phyloP scores from a whole-genome alignment of 1,140 invertebrate genomes.

The Temnothorax curvispinosus region DNA sequence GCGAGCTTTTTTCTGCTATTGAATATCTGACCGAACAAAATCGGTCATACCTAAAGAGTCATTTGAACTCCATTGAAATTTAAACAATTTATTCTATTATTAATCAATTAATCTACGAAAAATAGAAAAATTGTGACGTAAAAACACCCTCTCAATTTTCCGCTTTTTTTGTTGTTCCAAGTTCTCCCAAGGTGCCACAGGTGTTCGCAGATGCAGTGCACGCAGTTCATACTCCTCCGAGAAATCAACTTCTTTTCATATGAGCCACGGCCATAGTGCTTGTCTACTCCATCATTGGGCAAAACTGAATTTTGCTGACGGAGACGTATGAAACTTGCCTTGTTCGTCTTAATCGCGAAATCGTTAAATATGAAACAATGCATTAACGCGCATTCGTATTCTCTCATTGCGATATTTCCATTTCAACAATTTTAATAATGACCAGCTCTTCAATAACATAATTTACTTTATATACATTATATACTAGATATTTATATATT shows the following conservation, averaged over 20 bases:
- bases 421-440: neutral
- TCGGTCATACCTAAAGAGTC: neutral
- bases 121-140: neutral
- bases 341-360: neutral
- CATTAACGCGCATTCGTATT: constrained; percentile 4
- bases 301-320: constrained; percentile 18
- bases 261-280: neutral
- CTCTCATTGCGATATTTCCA: constrained; percentile 6
- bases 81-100: neutral
- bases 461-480: constrained; percentile 38
- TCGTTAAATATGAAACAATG: constrained; percentile 3
- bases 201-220: constrained; percentile 45
- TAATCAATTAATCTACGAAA: neutral
- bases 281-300: neutral
- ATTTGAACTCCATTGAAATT: neutral
- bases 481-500: constrained; percentile 18
- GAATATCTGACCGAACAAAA: neutral
- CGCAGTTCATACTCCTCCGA: constrained; percentile 28
- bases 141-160: neutral
- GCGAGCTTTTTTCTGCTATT: neutral
- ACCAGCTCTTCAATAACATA: constrained; percentile 16
- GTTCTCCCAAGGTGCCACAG: constrained; percentile 31
- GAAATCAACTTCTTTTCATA: constrained; percentile 56
- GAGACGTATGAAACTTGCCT: neutral
- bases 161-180: constrained; percentile 25